Conservation (phyloP, 2,797 vertebrate genomes). For the Arremon aurantiirostris region DNA sequence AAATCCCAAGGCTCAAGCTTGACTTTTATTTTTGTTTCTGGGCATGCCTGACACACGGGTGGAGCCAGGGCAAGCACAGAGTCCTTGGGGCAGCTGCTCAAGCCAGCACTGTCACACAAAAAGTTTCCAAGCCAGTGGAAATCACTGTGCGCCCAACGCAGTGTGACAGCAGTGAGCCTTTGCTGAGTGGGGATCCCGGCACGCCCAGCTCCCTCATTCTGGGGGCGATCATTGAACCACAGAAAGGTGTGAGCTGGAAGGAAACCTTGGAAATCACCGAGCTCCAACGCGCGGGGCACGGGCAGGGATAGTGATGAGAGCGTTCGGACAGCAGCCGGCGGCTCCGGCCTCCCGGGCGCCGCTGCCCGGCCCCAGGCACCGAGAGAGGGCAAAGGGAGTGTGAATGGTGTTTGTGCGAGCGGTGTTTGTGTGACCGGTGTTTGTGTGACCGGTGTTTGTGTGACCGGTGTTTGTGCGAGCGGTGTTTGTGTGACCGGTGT, state of each 20-base stretch:
- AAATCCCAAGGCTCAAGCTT: neutral
- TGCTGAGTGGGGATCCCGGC: neutral
- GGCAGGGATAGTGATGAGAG: neutral
- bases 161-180: neutral
- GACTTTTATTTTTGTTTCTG: neutral
- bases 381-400: too few species aligned
- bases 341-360: neutral
- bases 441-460: too few species aligned
- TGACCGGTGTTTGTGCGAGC: neutral
- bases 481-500: neutral
- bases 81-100: neutral
- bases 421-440: neutral
- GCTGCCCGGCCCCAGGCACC: neutral
- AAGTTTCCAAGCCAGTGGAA: neutral
- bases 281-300: neutral
- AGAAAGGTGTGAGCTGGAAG: neutral
- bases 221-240: accelerated
- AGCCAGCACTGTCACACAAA: neutral
- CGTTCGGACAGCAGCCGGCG: neutral
- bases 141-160: accelerated
- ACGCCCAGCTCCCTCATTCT: neutral
- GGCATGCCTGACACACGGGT: neutral
- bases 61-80: neutral
- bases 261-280: neutral
- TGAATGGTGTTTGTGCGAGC: neutral